A percentile compares a stretch with the other conserved stretches of the same genome.
These are phyloP conservation scores for Alethe castanea DNA, from an alignment of 2,113 vertebrate species.

Conservation along the genomic window DNA sequence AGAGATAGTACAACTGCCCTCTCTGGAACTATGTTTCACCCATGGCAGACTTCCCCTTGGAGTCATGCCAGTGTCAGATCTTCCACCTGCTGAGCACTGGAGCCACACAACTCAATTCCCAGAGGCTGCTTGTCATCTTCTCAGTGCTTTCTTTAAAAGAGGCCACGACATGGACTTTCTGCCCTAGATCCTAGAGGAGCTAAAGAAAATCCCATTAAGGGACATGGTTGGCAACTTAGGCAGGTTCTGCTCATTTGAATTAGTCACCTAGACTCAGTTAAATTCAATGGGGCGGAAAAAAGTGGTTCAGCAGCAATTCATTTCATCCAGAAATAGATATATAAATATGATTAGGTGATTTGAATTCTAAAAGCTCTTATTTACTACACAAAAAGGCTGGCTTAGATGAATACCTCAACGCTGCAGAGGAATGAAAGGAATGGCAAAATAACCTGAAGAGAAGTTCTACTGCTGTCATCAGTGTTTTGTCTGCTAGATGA, in stretches of 20 bases:
- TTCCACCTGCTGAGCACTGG: background rate
- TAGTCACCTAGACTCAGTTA: slow-evolving; percentile 1
- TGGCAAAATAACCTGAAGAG: background rate
- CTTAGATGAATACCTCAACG: background rate
- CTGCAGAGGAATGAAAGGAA: background rate
- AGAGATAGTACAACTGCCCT: background rate
- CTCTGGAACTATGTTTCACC: background rate
- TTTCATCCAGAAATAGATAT: background rate
- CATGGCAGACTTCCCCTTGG: background rate
- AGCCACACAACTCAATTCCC: background rate
- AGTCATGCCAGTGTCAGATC: background rate
- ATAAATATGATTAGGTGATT: background rate
- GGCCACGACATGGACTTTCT: background rate
- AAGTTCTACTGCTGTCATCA: background rate
- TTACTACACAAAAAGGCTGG: background rate
- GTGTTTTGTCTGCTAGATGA: background rate
- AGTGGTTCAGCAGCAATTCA: background rate
- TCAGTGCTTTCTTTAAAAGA: background rate
- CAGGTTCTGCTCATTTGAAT: background rate
- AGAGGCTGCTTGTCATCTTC: background rate
- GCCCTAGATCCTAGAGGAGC: background rate
- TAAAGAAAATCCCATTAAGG: background rate
- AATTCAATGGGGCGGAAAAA: background rate
- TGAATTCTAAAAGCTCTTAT: background rate
- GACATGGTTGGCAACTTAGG: background rate